Evolutionary conservation across 2,797 vertebrate species (phyloP).

Genomic region (Darevskia mixta): DNA sequence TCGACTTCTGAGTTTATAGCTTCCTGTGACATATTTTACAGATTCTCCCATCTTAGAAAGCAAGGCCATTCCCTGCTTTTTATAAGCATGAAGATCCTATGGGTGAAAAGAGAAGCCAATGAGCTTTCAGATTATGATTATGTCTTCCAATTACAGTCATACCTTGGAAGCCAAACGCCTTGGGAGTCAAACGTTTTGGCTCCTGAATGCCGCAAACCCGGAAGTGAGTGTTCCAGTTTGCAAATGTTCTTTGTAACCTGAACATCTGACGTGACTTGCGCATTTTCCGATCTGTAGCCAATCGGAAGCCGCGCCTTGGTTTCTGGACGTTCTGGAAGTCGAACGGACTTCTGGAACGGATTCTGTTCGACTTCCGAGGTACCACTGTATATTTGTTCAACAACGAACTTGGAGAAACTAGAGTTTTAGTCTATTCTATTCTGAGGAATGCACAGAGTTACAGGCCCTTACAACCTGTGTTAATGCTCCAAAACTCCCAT

Average conservation of each 20-base stretch:
- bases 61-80: constrained; percentile 93
- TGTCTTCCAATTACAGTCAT: too few species aligned
- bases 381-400: background rate
- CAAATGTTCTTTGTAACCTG: too few species aligned
- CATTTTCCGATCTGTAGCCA: too few species aligned
- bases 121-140: background rate
- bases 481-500: background rate
- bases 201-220: too few species aligned
- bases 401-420: background rate
- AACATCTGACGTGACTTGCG: too few species aligned
- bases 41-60: constrained; percentile 95
- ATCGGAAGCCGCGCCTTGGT: too few species aligned
- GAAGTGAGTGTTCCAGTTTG: too few species aligned
- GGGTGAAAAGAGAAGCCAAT: constrained; percentile 23
- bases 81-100: constrained; percentile 92
- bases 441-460: background rate
- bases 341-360: too few species aligned
- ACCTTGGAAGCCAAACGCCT: too few species aligned
- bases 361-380: too few species aligned
- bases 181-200: too few species aligned
- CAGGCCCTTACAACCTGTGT: background rate
- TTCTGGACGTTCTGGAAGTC: too few species aligned
- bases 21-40: constrained; percentile 93
- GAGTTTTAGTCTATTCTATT: background rate
- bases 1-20: constrained; percentile 92